phyloP scores from a whole-genome alignment of 2,113 vertebrate genomes.

The Arothron firmamentum region DNA sequence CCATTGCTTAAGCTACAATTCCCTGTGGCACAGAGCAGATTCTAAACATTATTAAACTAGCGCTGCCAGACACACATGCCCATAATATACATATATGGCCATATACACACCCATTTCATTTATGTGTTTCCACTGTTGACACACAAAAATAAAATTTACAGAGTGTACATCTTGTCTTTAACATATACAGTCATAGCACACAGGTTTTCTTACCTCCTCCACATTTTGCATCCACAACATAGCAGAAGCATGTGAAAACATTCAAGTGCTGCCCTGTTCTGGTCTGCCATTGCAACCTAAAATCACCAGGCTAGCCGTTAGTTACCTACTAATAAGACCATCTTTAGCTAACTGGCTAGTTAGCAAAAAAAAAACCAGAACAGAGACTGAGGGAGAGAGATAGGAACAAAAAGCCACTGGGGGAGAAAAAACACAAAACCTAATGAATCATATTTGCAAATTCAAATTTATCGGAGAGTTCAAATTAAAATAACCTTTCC shows the following conservation, averaged over 20 bases:
- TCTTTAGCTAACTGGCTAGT: constrained; percentile 54
- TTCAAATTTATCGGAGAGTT: constrained; percentile 65
- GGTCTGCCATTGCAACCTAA: constrained; percentile 61
- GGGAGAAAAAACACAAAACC: constrained; percentile 60
- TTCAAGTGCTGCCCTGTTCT: constrained; percentile 49
- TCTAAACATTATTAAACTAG: constrained; percentile 74
- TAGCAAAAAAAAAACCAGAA: constrained; percentile 37
- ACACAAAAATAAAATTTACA: constrained; percentile 7
- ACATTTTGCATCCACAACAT: constrained; percentile 69
- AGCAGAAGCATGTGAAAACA: constrained; percentile 57
- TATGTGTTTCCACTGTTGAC: constrained; percentile 19
- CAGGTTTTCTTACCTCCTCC: constrained; percentile 64
- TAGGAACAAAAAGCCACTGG: constrained; percentile 8
- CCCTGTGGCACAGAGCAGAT: constrained; percentile 69
- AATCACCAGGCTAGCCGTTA: constrained; percentile 48
- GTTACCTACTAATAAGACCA: constrained; percentile 34
- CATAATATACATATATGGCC: constrained; percentile 53
- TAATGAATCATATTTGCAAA: constrained; percentile 70
- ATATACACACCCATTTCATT: constrained; percentile 5
- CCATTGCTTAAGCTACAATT: constrained; percentile 60
- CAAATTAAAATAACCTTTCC: constrained; percentile 78
- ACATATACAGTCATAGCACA: constrained; percentile 23
- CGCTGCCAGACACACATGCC: constrained; percentile 52
- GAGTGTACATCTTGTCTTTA: constrained; percentile 2
- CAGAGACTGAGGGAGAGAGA: background rate